Evolutionary conservation across 2,797 vertebrate genomes (phyloP), one percentile per base, ranked within the genome.

Genomic region (Anas acuta): DNA sequence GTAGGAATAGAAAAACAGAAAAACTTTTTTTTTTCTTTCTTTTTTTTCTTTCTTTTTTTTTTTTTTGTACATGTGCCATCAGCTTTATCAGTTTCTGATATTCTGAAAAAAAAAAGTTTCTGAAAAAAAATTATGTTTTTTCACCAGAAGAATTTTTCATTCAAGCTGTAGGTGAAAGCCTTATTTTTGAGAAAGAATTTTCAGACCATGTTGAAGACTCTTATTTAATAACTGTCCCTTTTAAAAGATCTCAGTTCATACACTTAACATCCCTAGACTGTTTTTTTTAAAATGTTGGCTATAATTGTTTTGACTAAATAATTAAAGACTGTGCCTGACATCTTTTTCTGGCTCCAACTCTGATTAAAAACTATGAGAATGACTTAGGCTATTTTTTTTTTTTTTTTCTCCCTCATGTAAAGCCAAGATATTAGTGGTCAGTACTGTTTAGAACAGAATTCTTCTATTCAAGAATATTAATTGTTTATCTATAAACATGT

Each of bases 161-260:
- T 41, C 41, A 41, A 91, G 14, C 49, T 82, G 17, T 35, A 58
- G 16, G 7, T 41, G 19, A 47, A 47, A 41, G 7, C 66, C 30
- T 37, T 47, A 20, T 39, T 83, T 84, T 87, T 72, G 56, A 92
- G n/a, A 19, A 7, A 79, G 45, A 91, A 58, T 58, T 32, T 83
- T 91, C 47, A 83, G n/a, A 61, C 2, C 19, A 1, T 37, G 20
- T 7, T 71, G n/a, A 71, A 87, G 9, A 4, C 5, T 35, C 19
- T 80, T 64, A 58, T 8, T 23, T 75, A 60, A 9, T 65, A 72
- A 54, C 1, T 6, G 5, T 45, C n/a, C 69, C 8, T 82, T 67
- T 58, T 30, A 56, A 87, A 73, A 25, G 62, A 62, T 21, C 1
- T 0, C 33, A 39, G 49, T 41, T 62, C 18, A 60, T 23, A 9